Percentiles rank a stretch among this genome's conserved stretches.
These are phyloP conservation scores for Mythimna pallens DNA, from an alignment of 2,888 invertebrate genomes.

Conservation along the genomic window DNA sequence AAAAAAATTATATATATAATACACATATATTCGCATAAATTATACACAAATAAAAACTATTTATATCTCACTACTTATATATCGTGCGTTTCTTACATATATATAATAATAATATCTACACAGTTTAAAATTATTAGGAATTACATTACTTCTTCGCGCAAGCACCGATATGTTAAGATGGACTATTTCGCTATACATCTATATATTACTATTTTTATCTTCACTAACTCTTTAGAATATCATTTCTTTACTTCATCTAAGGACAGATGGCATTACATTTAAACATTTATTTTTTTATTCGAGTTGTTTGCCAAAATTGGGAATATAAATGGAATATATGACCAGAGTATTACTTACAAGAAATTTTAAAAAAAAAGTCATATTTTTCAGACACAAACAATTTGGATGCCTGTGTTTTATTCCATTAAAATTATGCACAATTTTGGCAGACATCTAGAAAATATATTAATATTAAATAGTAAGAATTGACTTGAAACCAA, in stretches of 20 bases:
- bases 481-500: slow-evolving; percentile 81
- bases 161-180: slow-evolving; percentile 90
- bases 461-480: slow-evolving; percentile 63
- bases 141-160: slow-evolving; percentile 80
- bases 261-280: slow-evolving; percentile 81
- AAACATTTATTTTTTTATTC: slow-evolving; percentile 64
- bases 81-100: slow-evolving; percentile 71
- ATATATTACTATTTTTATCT: slow-evolving; percentile 68
- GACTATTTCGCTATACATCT: slow-evolving; percentile 80
- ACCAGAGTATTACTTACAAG: background rate
- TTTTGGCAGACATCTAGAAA: slow-evolving; percentile 60
- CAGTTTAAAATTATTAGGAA: slow-evolving; percentile 80
- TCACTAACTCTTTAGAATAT: slow-evolving; percentile 84
- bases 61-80: slow-evolving; percentile 73
- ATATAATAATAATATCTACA: slow-evolving; percentile 70
- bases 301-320: slow-evolving; percentile 65
- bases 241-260: slow-evolving; percentile 79
- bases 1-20: slow-evolving; percentile 55
- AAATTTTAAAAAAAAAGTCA: background rate
- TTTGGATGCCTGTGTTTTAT: slow-evolving; percentile 21
- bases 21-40: slow-evolving; percentile 56
- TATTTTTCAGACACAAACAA: background rate
- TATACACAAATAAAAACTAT: slow-evolving; percentile 58
- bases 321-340: background rate
- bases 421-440: slow-evolving; percentile 13